Percentiles rank a stretch among this genome's conserved stretches.
Conservation (phyloP, 2,797 vertebrate genomes). For the Mergus octosetaceus region DNA sequence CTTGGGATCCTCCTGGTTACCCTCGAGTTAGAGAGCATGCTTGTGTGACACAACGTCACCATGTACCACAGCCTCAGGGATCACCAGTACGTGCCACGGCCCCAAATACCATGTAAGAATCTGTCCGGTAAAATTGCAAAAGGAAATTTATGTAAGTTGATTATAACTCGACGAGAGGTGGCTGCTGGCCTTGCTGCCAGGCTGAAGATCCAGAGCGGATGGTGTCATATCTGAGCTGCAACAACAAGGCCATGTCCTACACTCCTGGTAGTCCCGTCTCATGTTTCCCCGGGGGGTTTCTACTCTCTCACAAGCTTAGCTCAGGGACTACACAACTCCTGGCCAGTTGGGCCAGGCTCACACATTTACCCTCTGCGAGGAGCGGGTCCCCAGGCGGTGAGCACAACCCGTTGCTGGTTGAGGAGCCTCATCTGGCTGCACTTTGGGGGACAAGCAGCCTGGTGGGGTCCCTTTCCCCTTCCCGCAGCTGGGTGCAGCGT, state of each 20-base stretch:
- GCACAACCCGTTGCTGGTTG: accelerated
- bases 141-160: background rate
- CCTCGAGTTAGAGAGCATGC: background rate
- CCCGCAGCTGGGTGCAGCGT: accelerated
- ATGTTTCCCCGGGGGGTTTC: accelerated
- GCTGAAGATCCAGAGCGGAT: background rate
- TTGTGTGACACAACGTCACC: background rate
- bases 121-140: background rate
- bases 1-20: background rate
- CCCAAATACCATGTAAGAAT: background rate
- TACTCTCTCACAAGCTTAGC: accelerated
- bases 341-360: accelerated
- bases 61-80: background rate
- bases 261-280: accelerated
- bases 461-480: background rate
- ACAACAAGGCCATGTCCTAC: accelerated
- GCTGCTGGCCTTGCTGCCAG: background rate
- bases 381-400: accelerated
- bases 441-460: background rate
- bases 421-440: background rate
- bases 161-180: background rate
- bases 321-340: background rate
- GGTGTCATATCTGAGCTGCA: background rate
- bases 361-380: background rate
- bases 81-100: accelerated